Evolutionary conservation across 92 coral and sea anemone species (phyloP).

Genomic region (Porites lobata): DNA sequence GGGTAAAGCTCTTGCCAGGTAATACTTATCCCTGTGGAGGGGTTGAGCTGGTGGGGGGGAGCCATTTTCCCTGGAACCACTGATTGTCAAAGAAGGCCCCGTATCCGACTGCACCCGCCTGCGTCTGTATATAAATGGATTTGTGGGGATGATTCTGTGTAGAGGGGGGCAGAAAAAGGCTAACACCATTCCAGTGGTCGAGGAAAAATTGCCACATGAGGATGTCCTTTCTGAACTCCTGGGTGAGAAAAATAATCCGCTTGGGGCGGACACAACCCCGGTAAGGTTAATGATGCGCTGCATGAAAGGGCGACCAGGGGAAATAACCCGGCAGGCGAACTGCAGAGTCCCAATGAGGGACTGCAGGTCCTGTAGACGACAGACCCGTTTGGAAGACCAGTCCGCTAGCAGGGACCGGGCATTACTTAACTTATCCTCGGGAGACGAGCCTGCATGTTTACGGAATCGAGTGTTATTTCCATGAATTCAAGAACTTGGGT

Average conservation of each 20-base stretch:
- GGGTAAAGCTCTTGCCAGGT: background rate
- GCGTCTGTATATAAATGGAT: too few species aligned
- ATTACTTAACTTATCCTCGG: background rate
- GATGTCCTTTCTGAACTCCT: conserved; percentile 63
- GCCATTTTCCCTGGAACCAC: background rate
- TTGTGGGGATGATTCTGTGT: too few species aligned
- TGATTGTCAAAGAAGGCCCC: background rate
- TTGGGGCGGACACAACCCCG: background rate
- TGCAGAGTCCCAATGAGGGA: conserved; percentile 28
- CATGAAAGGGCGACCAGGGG: conserved; percentile 29
- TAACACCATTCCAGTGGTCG: conserved; percentile 3
- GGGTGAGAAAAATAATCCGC: conserved; percentile 5
- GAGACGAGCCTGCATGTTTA: background rate
- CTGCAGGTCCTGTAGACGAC: background rate
- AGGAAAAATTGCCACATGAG: conserved; percentile 72
- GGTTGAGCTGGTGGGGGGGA: background rate
- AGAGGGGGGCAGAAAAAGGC: too few species aligned
- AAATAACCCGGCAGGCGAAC: conserved; percentile 31
- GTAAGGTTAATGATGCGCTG: conserved; percentile 2
- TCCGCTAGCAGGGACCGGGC: background rate
- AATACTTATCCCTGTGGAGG: background rate
- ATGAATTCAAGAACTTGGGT: conserved; percentile 49
- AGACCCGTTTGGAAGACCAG: background rate
- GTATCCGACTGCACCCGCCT: too few species aligned
- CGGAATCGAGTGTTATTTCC: conserved; percentile 26